Evolutionary conservation across 1,140 invertebrate genomes (phyloP).

Genomic region (Lepidotrigona ventralis): DNA sequence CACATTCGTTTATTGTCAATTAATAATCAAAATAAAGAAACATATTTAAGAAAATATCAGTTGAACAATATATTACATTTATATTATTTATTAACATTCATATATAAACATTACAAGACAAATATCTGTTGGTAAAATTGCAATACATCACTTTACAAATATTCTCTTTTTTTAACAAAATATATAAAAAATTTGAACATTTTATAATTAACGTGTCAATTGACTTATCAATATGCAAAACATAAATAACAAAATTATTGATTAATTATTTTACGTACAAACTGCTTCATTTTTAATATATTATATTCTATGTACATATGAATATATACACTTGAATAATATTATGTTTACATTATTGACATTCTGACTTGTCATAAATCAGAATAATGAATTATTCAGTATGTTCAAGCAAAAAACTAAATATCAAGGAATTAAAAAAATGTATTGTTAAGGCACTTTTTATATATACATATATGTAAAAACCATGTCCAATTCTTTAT

Average conservation of each 20-base stretch:
- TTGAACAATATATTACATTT: background rate
- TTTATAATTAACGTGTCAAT: background rate
- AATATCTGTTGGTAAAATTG: background rate
- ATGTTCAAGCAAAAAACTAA: background rate
- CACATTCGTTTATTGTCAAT: background rate
- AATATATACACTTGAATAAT: background rate
- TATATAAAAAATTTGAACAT: background rate
- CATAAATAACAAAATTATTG: background rate
- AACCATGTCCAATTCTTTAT: background rate
- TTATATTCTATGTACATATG: background rate
- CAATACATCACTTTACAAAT: background rate
- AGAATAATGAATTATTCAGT: background rate
- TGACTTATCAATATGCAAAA: background rate
- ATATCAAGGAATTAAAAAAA: background rate
- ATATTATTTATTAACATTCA: constrained; percentile 1
- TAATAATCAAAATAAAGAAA: background rate
- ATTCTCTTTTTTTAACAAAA: background rate
- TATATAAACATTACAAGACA: background rate
- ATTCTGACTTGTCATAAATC: background rate
- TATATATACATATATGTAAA: background rate
- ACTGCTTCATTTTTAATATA: background rate
- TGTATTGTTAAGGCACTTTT: constrained; percentile 26
- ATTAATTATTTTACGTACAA: background rate
- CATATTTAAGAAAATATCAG: background rate
- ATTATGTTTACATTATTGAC: background rate